A percentile compares a stretch with the other conserved stretches of the same genome.
phyloP scores from a whole-genome alignment of 1,140 invertebrate species.

The Ooceraea biroi region DNA sequence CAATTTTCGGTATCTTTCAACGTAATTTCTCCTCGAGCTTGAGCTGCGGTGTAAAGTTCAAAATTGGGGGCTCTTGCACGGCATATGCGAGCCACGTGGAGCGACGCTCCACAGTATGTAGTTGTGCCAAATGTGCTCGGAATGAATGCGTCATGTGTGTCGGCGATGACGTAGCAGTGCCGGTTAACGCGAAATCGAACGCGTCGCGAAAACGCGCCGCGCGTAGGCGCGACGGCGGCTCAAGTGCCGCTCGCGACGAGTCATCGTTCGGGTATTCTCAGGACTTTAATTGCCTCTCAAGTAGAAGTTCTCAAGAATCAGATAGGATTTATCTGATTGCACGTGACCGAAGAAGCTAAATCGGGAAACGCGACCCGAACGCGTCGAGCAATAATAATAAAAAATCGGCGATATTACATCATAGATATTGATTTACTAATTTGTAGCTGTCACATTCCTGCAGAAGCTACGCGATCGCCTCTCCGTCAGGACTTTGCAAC shows the following conservation, averaged over 20 bases:
- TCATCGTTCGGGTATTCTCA: slow-evolving; percentile 27
- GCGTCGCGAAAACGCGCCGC: slow-evolving; percentile 17
- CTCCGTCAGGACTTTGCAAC: too few relatives aligned
- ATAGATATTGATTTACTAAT: too few relatives aligned
- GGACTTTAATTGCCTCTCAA: slow-evolving; percentile 1
- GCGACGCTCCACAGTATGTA: slow-evolving; percentile 5
- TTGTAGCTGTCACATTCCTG: too few relatives aligned
- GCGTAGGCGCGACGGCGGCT: slow-evolving; percentile 9
- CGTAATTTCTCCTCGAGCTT: not conserved
- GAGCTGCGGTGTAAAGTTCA: not conserved
- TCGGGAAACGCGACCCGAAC: not conserved
- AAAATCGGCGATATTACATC: too few relatives aligned
- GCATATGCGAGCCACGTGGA: slow-evolving; percentile 16
- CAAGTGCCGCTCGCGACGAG: not conserved
- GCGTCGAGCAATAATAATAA: not conserved
- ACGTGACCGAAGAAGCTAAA: not conserved
- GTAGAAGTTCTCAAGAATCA: not conserved
- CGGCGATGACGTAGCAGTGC: slow-evolving; percentile 12
- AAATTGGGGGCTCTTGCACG: not conserved
- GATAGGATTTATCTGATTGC: slow-evolving; percentile 25
- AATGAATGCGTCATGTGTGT: slow-evolving; percentile 26
- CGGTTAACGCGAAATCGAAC: slow-evolving; percentile 36
- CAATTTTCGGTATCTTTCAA: not conserved
- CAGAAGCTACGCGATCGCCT: too few relatives aligned
- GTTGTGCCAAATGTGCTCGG: slow-evolving; percentile 7